Percentiles rank a stretch among this genome's conserved stretches.
Evolutionary conservation across 2,888 invertebrate genomes (phyloP).

Genomic region (Hemithea aestivaria): DNA sequence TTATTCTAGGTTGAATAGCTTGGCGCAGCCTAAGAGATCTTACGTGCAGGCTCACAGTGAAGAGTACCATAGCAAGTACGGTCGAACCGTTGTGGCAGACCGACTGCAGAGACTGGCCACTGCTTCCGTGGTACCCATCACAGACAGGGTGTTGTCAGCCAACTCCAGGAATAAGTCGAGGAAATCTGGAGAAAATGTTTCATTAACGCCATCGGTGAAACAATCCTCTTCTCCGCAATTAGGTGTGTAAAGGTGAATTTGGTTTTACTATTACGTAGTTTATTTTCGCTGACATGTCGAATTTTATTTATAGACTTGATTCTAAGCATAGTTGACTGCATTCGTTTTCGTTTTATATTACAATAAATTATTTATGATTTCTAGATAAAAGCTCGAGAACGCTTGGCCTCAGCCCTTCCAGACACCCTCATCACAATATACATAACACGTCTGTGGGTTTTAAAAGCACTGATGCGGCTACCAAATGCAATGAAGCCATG

Average conservation of each 20-base stretch:
- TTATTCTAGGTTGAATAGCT: slow-evolving; percentile 50
- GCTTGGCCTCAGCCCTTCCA: slow-evolving; percentile 29
- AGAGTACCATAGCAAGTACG: slow-evolving; percentile 49
- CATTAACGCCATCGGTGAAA: slow-evolving; percentile 28
- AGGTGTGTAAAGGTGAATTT: slow-evolving; percentile 75
- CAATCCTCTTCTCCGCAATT: slow-evolving; percentile 35
- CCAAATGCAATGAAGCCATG: no score
- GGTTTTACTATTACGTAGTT: slow-evolving; percentile 18
- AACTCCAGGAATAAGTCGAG: slow-evolving; percentile 29
- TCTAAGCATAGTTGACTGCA: no score
- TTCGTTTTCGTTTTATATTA: no score
- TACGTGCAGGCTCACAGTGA: slow-evolving; percentile 58
- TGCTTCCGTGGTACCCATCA: slow-evolving; percentile 13
- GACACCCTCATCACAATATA: neutral
- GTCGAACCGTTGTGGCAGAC: slow-evolving; percentile 42
- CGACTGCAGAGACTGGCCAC: slow-evolving; percentile 42
- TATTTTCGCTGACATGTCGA: no score
- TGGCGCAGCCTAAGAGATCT: slow-evolving; percentile 63
- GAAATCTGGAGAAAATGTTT: slow-evolving; percentile 25
- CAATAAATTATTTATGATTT: no score
- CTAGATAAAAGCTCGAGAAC: slow-evolving; percentile 30
- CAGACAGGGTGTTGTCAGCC: slow-evolving; percentile 23
- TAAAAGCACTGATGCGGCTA: no score
- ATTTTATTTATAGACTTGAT: no score
- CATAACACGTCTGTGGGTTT: no score